A percentile compares a stretch with the other conserved stretches of the same genome.
phyloP scores from a whole-genome alignment of 2,888 invertebrate species.

The Melipona bicolor region DNA sequence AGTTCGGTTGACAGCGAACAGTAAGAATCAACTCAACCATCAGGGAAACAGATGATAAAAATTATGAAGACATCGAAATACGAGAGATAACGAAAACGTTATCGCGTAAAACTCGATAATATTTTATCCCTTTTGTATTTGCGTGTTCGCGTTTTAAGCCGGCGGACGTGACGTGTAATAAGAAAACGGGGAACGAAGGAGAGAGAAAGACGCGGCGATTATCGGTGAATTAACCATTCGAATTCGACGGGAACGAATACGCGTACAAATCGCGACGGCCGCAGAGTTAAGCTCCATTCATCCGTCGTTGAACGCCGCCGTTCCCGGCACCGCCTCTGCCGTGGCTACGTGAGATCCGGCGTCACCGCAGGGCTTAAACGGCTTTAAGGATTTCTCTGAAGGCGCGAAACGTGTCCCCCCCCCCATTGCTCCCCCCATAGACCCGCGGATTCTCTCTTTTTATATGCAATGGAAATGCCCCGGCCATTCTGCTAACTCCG shows the following conservation, averaged over 20 bases:
- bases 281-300: constrained; percentile 73
- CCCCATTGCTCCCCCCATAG: background rate
- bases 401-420: constrained; percentile 60
- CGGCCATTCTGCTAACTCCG: constrained; percentile 8
- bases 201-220: constrained; percentile 33
- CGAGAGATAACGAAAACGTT: background rate
- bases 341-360: constrained; percentile 71
- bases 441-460: constrained; percentile 39
- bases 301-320: constrained; percentile 68
- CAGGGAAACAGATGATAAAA: background rate
- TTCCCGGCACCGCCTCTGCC: constrained; percentile 26
- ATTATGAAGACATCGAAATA: background rate
- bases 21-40: background rate
- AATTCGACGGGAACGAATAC: constrained; percentile 66
- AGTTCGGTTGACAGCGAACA: background rate
- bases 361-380: constrained; percentile 70
- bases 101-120: background rate
- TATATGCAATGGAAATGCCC: constrained; percentile 54
- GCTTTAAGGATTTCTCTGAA: constrained; percentile 69
- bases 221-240: constrained; percentile 70
- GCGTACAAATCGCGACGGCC: constrained; percentile 70
- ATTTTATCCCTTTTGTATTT: background rate
- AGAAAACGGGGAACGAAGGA: background rate
- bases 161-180: background rate
- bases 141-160: background rate